Percentiles rank a stretch among this genome's conserved stretches.
These are phyloP conservation scores for Pollenia angustigena DNA, from an alignment of 2,888 invertebrate genomes.

Conservation along the genomic window DNA sequence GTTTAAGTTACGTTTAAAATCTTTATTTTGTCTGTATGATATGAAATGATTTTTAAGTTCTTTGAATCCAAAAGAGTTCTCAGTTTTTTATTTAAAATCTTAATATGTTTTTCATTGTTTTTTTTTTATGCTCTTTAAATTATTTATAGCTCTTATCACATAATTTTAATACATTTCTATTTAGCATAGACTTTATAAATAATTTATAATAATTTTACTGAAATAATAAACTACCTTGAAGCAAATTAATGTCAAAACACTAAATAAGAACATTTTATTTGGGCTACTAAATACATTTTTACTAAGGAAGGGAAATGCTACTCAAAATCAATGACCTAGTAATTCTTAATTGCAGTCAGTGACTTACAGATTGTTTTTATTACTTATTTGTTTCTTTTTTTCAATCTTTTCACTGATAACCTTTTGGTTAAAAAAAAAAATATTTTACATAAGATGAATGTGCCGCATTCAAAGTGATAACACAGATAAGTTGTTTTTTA, in stretches of 20 bases:
- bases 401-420: conserved; percentile 28
- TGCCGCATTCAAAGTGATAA: conserved; percentile 16
- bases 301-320: neutral
- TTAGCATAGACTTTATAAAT: too few species aligned
- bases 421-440: conserved; percentile 41
- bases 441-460: conserved; percentile 43
- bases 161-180: too few species aligned
- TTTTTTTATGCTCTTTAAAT: too few species aligned
- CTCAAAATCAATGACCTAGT: conserved; percentile 18
- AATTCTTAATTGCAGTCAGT: conserved; percentile 43
- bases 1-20: too few species aligned
- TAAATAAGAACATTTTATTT: conserved; percentile 6
- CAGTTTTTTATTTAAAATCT: too few species aligned
- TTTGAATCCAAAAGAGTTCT: too few species aligned
- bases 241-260: neutral
- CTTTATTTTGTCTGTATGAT: too few species aligned
- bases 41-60: too few species aligned
- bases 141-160: too few species aligned
- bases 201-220: too few species aligned
- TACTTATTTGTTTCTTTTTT: neutral
- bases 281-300: neutral
- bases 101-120: too few species aligned
- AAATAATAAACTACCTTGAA: conserved; percentile 17
- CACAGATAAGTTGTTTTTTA: conserved; percentile 19
- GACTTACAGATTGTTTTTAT: conserved; percentile 55